Conservation (phyloP, 1,140 invertebrate genomes). For the Tetragnatha versicolor region DNA sequence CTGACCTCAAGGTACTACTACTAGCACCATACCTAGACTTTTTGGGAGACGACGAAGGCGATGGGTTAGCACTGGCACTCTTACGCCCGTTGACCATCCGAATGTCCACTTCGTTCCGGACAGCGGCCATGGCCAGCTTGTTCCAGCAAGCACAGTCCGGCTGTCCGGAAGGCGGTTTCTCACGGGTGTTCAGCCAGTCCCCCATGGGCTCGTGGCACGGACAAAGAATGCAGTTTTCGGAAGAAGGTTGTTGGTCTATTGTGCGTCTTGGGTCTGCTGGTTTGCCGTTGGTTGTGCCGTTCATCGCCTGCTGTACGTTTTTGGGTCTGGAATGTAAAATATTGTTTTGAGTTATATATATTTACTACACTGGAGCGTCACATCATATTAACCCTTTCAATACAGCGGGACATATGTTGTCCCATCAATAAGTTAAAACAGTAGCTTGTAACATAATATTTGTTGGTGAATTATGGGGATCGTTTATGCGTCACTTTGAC, state of each 20-base stretch:
- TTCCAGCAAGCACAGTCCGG: conserved; percentile 46
- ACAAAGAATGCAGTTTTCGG: conserved; percentile 22
- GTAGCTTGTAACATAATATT: no score
- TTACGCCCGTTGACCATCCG: conserved; percentile 12
- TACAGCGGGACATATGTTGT: no score
- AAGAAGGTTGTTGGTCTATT: neutral
- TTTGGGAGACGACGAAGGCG: conserved; percentile 39
- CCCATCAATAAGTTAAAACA: no score
- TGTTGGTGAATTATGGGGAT: no score
- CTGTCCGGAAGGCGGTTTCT: neutral
- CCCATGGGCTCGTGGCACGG: conserved; percentile 47
- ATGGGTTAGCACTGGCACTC: conserved; percentile 46
- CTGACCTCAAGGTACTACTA: neutral
- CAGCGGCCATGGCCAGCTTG: conserved; percentile 45
- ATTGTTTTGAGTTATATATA: neutral
- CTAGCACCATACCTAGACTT: conserved; percentile 23
- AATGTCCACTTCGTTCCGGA: conserved; percentile 26
- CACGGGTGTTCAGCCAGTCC: conserved; percentile 21
- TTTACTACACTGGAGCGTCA: neutral
- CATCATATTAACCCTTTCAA: neutral
- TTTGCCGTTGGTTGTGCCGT: conserved; percentile 1
- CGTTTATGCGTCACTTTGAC: no score
- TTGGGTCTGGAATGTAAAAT: neutral
- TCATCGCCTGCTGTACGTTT: conserved; percentile 22
- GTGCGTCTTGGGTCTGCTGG: neutral